Percentiles rank a stretch among this genome's conserved stretches.
Evolutionary conservation across 2,888 invertebrate species (phyloP).

Genomic region (Byasa hedistus): DNA sequence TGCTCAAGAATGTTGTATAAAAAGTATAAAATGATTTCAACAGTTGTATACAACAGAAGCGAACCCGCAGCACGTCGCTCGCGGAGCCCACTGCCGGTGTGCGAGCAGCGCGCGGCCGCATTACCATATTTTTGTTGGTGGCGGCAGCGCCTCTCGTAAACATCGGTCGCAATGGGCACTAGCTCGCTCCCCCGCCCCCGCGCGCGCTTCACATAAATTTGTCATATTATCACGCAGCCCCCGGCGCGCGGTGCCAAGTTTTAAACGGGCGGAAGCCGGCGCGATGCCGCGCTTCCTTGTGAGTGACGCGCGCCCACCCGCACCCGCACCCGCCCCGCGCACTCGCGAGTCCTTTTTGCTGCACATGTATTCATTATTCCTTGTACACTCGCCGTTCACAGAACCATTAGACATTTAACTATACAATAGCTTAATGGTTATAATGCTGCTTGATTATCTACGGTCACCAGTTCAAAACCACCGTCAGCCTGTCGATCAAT

Average conservation of each 20-base stretch:
- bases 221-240: constrained; percentile 74
- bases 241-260: constrained; percentile 55
- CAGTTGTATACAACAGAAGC: too few relatives aligned
- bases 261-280: constrained; percentile 46
- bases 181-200: constrained; percentile 60
- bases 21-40: too few relatives aligned
- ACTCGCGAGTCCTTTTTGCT: too few relatives aligned
- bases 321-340: not conserved
- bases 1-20: too few relatives aligned
- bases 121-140: constrained; percentile 68
- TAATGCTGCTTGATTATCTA: too few relatives aligned
- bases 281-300: constrained; percentile 33
- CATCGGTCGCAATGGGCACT: constrained; percentile 72
- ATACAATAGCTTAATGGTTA: too few relatives aligned
- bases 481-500: too few relatives aligned
- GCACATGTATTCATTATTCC: too few relatives aligned
- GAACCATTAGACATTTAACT: too few relatives aligned
- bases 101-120: constrained; percentile 35
- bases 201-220: constrained; percentile 72
- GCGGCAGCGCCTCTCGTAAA: constrained; percentile 63
- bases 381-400: too few relatives aligned
- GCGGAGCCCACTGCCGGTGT: constrained; percentile 51
- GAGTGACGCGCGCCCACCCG: constrained; percentile 3
- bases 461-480: too few relatives aligned
- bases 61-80: too few relatives aligned